A percentile compares a stretch with the other conserved stretches of the same genome.
Evolutionary conservation across 2,797 vertebrate genomes (phyloP).

Genomic region (Pipistrellus pygmaeus): DNA sequence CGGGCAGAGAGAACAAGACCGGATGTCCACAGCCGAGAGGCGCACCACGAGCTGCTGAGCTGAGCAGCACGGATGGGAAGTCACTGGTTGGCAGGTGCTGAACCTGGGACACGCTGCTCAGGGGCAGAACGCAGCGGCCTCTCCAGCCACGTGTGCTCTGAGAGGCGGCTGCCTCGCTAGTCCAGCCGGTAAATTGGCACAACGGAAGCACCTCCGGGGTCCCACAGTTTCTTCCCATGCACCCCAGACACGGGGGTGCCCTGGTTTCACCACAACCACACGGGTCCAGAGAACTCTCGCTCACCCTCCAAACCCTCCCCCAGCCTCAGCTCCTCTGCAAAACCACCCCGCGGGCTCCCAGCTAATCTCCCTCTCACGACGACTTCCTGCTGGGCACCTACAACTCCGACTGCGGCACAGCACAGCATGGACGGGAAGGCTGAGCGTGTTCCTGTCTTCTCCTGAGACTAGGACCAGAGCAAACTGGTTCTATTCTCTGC

Average conservation of each 20-base stretch:
- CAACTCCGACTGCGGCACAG: neutral
- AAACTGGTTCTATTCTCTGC: neutral
- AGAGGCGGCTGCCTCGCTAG: neutral
- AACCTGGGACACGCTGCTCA: neutral
- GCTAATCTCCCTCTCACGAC: fast-evolving
- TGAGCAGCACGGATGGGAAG: fast-evolving
- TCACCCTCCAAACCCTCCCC: neutral
- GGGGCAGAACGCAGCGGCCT: neutral
- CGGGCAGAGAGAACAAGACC: neutral
- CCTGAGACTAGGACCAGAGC: neutral
- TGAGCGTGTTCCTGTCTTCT: neutral
- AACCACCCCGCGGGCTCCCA: neutral
- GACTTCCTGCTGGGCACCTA: neutral
- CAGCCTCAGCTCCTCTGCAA: neutral
- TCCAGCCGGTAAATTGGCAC: fast-evolving
- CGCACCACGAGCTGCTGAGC: neutral
- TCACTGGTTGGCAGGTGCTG: neutral
- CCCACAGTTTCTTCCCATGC: neutral
- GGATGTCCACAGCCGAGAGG: neutral
- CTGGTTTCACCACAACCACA: fast-evolving
- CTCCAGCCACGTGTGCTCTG: neutral
- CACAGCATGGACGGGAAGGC: fast-evolving
- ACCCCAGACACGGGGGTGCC: fast-evolving
- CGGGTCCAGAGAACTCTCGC: too few species aligned
- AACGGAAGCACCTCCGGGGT: fast-evolving